Percentiles rank a stretch among this genome's conserved stretches.
phyloP scores from a whole-genome alignment of 2,888 invertebrate genomes.

The Amiota communis region DNA sequence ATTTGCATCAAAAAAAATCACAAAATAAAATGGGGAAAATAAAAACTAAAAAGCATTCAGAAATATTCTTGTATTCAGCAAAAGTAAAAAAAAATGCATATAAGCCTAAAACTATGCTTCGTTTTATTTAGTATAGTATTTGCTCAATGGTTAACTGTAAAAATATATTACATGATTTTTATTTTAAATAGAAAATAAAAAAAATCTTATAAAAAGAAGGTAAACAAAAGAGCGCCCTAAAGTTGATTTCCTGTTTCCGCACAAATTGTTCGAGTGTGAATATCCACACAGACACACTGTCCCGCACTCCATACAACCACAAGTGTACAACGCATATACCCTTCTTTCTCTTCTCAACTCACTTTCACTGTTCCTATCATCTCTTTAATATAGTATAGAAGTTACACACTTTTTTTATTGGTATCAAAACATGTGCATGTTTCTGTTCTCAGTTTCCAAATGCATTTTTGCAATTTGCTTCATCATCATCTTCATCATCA shows the following conservation, averaged over 20 bases:
- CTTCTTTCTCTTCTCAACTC: neutral
- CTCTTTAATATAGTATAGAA: too few relatives aligned
- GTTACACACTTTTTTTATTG: neutral
- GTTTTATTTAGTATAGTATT: conserved; percentile 26
- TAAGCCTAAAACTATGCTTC: conserved; percentile 48
- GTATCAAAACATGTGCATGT: neutral
- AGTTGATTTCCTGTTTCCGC: conserved; percentile 65
- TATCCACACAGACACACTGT: neutral
- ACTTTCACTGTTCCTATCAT: neutral
- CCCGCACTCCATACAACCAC: neutral
- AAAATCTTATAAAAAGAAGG: conserved; percentile 37
- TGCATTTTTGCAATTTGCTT: neutral
- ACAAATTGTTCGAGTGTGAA: conserved; percentile 53
- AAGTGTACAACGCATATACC: neutral
- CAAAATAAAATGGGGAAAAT: too few relatives aligned
- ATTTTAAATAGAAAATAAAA: conserved; percentile 41
- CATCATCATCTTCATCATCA: neutral
- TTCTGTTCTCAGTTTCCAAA: neutral
- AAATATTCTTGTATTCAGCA: neutral
- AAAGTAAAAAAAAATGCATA: neutral
- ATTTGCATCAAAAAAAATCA: too few relatives aligned
- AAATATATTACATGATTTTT: conserved; percentile 26
- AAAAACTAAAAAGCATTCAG: neutral
- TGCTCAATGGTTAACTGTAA: conserved; percentile 31
- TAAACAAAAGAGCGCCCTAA: conserved; percentile 59